Evolutionary conservation across 2,113 vertebrate genomes (phyloP), one percentile per base, ranked within the genome.

Genomic region (Mormyrus iriodes): DNA sequence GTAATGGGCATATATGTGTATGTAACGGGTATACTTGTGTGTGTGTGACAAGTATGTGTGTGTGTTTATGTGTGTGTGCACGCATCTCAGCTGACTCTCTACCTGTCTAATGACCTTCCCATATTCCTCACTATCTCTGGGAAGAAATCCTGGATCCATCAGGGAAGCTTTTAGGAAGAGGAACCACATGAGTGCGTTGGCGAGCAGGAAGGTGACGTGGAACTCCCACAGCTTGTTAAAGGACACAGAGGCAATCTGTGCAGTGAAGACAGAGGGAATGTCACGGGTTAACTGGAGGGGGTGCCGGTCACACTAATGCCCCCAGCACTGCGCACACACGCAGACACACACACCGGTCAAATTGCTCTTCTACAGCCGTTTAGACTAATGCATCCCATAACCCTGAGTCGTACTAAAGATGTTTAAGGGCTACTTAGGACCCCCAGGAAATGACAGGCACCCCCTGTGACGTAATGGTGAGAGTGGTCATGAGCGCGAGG

Each of bases 151-250:
- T 51, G 90, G 90, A 88, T 91, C 92, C 55, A 92, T 91, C 49
- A 91, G 48, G n/a, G 90, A 93, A 91, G 90, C 84, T 92, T 94
- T 93, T 87, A 90, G 88, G 90, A 92, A 93, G 65, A 91, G 46
- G 92, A 94, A 92, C 48, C 88, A 92, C 89, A 92, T 93, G 88
- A 93, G 46, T 0, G 0, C 52, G 86, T 86, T 94, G 89, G 90
- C 39, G 51, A 82, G 48, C 53, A 93, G 90, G 89, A 94, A 92
- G 73, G n/a, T 0, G 0, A 65, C 42, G 58, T 69, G 89, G 87
- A 91, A 92, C 86, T 79, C 90, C 42, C 65, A 88, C 27, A 88
- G 19, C 0, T 0, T 90, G 76, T 91, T 91, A 88, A 92, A 93
- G 73, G 91, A 92, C 49, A 89, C 51, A 61, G 88, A 87, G 7